These are phyloP conservation scores for Copidosoma aretas DNA, from an alignment of 2,888 invertebrate genomes.

Conservation along the genomic window DNA sequence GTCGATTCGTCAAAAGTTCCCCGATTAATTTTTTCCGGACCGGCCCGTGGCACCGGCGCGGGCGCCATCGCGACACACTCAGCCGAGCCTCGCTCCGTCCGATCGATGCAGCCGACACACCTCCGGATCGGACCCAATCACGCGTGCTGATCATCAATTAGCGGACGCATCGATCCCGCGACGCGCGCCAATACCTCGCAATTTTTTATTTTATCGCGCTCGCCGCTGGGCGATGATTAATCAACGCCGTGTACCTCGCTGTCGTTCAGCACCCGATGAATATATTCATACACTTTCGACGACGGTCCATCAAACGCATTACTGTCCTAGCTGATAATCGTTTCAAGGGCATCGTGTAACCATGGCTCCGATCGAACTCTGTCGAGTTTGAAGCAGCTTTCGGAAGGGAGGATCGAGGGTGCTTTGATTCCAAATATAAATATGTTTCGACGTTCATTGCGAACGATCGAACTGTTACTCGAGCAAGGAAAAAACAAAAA, in stretches of 20 bases:
- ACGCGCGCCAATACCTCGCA: background rate
- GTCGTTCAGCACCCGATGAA: background rate
- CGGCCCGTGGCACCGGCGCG: too few relatives aligned
- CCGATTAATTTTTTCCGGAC: too few relatives aligned
- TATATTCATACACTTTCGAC: background rate
- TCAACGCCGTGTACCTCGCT: background rate
- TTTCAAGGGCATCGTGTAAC: too few relatives aligned
- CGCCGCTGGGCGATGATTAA: background rate
- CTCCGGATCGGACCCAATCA: constrained; percentile 29
- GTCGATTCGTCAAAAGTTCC: too few relatives aligned
- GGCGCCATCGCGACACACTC: constrained; percentile 31
- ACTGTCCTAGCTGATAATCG: background rate
- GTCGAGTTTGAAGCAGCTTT: background rate
- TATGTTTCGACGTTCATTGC: too few relatives aligned
- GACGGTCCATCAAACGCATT: background rate
- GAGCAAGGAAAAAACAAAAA: too few relatives aligned
- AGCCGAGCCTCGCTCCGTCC: background rate
- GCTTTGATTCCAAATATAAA: too few relatives aligned
- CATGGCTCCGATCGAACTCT: background rate
- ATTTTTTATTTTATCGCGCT: background rate
- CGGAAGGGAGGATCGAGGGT: too few relatives aligned
- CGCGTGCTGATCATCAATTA: constrained; percentile 33
- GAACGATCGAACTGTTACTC: too few relatives aligned
- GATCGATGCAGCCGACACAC: constrained; percentile 20
- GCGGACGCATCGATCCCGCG: constrained; percentile 12